Base-by-base conservation (phyloP, 2,113 vertebrate genomes). In the Columba livia region DNA sequence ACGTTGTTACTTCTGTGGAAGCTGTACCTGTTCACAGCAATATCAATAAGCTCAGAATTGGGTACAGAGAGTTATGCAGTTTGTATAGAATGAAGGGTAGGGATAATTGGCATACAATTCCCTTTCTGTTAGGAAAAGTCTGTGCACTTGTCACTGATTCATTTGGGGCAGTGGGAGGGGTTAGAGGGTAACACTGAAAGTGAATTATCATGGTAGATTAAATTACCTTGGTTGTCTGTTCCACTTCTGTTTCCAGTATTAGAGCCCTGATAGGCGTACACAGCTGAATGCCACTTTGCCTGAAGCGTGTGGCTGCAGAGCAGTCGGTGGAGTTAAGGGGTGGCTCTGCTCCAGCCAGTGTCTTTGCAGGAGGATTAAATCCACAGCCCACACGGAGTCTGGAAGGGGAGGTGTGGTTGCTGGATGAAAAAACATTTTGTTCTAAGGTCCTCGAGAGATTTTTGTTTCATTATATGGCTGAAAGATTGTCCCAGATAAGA, bases 381-480 rank as follows among this genome's bases (percentile, higher is more conserved):
- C 50, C 0, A 0, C 60, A 82, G 40, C 44, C 57, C 53, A 54
- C 9, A 4, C 32, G 53, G 66, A 65, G 21, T 40, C 65, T 56
- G 42, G 38, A 80, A 66, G 70, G 21, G 26, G 6, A 89, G 23
- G 29, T 0, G 0, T 67, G 11, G 29, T 66, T 77, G n/a, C 87
- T 82, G 79, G 51, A 62, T 47, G 40, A 48, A 82, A 91, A 95
- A 64, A 0, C 31, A 7, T 84, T 89, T 91, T 75, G 40, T 81
- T 94, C 15, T 44, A 57, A 92, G 40, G 26, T 92, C 58, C 53
- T 40, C 25, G 14, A 77, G 78, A 91, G 66, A 51, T 69, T 66
- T 85, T 91, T 65, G 24, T 95, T 95, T 69, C 28, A 29, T 91
- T 92, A 75, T 72, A 75, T 44, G 50, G 40, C 91, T 94, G 88